Base-by-base conservation (phyloP, 2,888 invertebrate genomes). In the Rhagonycha fulva region DNA sequence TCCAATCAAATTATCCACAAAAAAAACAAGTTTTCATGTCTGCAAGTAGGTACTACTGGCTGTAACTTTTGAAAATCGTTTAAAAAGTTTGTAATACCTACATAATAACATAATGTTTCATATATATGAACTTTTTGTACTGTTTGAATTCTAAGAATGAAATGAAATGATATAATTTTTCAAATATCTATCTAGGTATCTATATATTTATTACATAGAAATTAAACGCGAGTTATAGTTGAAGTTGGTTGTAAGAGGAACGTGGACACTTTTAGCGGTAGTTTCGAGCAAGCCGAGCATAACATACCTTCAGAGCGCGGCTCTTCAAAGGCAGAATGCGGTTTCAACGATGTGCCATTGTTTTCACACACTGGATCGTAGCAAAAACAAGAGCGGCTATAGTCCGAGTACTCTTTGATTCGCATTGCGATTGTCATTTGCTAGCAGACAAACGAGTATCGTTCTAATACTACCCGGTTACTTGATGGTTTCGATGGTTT, bases 291-390 rank as follows among this genome's bases (percentile, higher is more conserved):
- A 80, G 78, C 78, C 81, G 76, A 76, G 80, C 80, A 82, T 78
- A 80, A 84, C 84, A 86, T 85, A 83, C 85, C 84, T 83, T 80
- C 80, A 79, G 82, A 82, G 81, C 84, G 77, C 75, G 85, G 84
- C 83, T 83, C 83, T 83, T 85, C 87, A 87, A 87, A 87, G 87
- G 74, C 81, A 87, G 87, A 87, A 87, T 87, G 87, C 84, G 84
- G 87, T 86, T 85, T 82, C 84, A 76, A 82, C 86, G 87, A 87
- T 86, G 86, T 87, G 87, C 87, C 87, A 87, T 87, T 87, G 87
- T 87, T 87, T 87, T 87, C 87, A 87, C 87, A 87, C 87, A 87
- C 87, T 83, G 86, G 84, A 85, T 84, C 84, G 84, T 81, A 80
- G 84, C 86, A 86, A 87, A 87, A 87, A 86, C 86, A 84, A 85